Conservation (phyloP, 1,140 invertebrate genomes). For the Gerris buenoi region DNA sequence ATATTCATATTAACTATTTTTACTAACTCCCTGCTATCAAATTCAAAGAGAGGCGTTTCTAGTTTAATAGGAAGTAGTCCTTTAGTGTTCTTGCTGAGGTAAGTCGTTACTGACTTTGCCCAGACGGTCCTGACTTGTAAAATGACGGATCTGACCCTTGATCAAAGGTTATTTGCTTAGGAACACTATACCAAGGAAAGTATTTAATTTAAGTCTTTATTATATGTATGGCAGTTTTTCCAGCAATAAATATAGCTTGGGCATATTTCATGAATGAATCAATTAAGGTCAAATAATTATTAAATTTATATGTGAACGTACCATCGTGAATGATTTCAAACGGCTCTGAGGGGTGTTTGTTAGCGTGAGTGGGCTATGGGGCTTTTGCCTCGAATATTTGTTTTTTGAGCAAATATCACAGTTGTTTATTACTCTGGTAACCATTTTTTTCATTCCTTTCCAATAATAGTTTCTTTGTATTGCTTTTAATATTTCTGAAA, state of each 20-base stretch:
- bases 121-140: too few species aligned
- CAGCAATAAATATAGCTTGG: not conserved
- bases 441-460: not conserved
- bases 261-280: not conserved
- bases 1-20: too few species aligned
- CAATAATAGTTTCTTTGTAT: too few species aligned
- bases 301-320: not conserved
- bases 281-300: not conserved
- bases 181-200: too few species aligned
- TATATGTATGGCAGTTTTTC: not conserved
- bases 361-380: not conserved
- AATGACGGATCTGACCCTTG: too few species aligned
- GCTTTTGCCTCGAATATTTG: not conserved
- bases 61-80: too few species aligned
- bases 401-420: not conserved
- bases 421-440: not conserved
- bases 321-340: not conserved
- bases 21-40: too few species aligned
- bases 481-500: not conserved
- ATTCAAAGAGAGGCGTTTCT: too few species aligned
- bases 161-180: too few species aligned
- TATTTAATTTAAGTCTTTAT: not conserved
- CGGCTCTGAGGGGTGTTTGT: not conserved
- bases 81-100: too few species aligned
- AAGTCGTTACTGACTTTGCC: too few species aligned